Conservation (phyloP, 2,888 invertebrate genomes). For the Lithosia quadra region DNA sequence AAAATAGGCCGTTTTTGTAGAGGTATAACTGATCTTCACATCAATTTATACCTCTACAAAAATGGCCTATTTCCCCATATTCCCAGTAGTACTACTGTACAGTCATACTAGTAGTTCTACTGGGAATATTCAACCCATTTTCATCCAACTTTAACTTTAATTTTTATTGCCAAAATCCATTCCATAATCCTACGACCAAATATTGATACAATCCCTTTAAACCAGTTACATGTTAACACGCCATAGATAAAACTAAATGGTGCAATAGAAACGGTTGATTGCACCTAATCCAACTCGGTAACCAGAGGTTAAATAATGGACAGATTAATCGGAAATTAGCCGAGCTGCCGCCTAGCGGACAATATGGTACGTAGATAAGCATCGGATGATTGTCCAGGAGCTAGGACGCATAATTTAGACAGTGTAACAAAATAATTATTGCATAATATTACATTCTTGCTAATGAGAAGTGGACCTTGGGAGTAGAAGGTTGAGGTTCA, state of each 20-base stretch:
- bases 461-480: neutral
- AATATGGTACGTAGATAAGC: constrained; percentile 45
- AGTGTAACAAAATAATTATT: neutral
- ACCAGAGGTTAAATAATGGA: constrained; percentile 53
- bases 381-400: constrained; percentile 36
- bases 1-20: too few species aligned
- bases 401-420: neutral
- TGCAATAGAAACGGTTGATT: constrained; percentile 40
- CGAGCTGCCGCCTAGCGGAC: constrained; percentile 45
- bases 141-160: too few species aligned
- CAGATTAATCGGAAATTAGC: constrained; percentile 58
- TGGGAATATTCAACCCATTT: too few species aligned
- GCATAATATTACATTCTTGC: neutral
- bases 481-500: too few species aligned
- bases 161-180: too few species aligned
- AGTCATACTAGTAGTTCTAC: too few species aligned
- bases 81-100: too few species aligned
- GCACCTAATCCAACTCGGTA: constrained; percentile 45
- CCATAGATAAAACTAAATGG: constrained; percentile 39
- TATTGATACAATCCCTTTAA: neutral
- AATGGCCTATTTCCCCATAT: too few species aligned
- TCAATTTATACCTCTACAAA: too few species aligned
- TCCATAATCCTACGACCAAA: neutral
- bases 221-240: constrained; percentile 14
- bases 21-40: too few species aligned